Evolutionary conservation across 2,888 invertebrate genomes (phyloP).

Genomic region (Pinctada fucata): DNA sequence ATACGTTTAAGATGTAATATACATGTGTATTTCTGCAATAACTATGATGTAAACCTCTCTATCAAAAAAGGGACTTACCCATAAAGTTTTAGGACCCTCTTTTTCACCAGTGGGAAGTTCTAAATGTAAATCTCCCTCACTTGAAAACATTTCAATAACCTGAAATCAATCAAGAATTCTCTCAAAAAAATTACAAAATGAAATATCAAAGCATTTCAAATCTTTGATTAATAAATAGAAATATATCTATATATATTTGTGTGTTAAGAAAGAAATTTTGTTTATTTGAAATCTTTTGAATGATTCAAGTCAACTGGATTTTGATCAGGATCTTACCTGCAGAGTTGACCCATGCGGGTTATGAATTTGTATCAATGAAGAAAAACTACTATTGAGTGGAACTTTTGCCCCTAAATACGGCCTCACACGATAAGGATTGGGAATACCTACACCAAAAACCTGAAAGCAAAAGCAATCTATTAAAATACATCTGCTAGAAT

Average conservation of each 20-base stretch:
- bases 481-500: no score
- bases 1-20: no score
- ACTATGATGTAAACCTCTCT: no score
- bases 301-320: no score
- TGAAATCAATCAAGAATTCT: constrained; percentile 48
- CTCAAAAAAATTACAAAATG: not conserved
- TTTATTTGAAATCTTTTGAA: no score
- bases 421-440: constrained; percentile 93
- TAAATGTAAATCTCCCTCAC: constrained; percentile 92
- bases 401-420: constrained; percentile 93
- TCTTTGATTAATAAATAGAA: no score
- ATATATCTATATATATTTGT: no score
- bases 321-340: constrained; percentile 81
- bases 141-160: constrained; percentile 81
- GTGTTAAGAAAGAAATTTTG: no score
- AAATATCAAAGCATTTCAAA: no score
- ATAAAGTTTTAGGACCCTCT: constrained; percentile 88
- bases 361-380: constrained; percentile 92
- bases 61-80: constrained; percentile 79
- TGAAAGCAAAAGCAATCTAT: constrained; percentile 52
- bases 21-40: no score
- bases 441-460: constrained; percentile 84
- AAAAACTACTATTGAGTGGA: constrained; percentile 93
- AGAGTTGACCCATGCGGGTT: constrained; percentile 93
- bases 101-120: constrained; percentile 85